These are phyloP conservation scores for Thyatira batis DNA, from an alignment of 2,888 invertebrate species.

Conservation along the genomic window DNA sequence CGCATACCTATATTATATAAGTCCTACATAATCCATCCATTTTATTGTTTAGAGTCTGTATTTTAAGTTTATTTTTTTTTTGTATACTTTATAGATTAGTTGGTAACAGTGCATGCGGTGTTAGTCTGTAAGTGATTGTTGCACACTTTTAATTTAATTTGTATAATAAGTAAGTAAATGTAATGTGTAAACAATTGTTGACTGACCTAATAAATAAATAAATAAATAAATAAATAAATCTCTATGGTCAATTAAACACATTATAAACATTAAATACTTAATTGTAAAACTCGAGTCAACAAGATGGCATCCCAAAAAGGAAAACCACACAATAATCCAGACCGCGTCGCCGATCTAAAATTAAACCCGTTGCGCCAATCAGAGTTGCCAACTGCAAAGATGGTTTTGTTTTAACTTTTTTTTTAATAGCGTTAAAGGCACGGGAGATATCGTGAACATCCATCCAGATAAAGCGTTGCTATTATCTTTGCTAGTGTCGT, in stretches of 20 bases:
- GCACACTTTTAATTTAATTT: no score
- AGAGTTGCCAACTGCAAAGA: slow-evolving; percentile 35
- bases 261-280: slow-evolving; percentile 19
- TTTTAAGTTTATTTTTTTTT: no score
- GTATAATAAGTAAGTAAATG: no score
- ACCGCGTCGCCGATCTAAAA: slow-evolving; percentile 46
- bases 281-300: slow-evolving; percentile 18
- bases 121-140: no score
- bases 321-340: slow-evolving; percentile 37
- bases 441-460: slow-evolving; percentile 21
- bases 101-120: no score
- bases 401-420: slow-evolving; percentile 13
- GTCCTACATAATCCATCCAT: no score
- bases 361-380: slow-evolving; percentile 52
- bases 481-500: slow-evolving; percentile 17
- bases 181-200: no score
- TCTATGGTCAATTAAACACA: not conserved
- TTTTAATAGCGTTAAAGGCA: slow-evolving; percentile 32
- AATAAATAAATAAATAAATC: no score
- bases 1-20: no score
- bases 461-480: slow-evolving; percentile 21
- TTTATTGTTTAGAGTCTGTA: no score
- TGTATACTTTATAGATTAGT: no score
- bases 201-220: no score
- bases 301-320: slow-evolving; percentile 38